Conservation (phyloP, 2,888 invertebrate genomes). For the Meiosimyza decipiens region DNA sequence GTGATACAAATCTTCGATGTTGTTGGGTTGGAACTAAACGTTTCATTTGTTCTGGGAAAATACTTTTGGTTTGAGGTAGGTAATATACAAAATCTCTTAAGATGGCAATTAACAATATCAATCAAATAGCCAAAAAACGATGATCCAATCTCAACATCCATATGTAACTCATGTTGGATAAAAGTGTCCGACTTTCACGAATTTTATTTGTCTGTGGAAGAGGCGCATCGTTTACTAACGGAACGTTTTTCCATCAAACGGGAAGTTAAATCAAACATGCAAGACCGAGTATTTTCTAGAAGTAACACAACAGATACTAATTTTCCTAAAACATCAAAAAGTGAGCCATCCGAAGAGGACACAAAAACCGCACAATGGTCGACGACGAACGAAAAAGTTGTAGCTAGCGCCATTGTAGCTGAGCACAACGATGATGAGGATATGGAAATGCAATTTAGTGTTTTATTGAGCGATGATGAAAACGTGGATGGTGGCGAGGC, state of each 20-base stretch:
- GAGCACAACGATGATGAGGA: conserved; percentile 31
- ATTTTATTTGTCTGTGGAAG: conserved; percentile 43
- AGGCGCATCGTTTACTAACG: conserved; percentile 52
- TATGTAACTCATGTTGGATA: conserved; percentile 52
- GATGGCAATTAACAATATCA: neutral
- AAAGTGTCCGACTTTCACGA: conserved; percentile 43
- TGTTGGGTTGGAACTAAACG: conserved; percentile 53
- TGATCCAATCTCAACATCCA: conserved; percentile 55
- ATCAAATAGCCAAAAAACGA: neutral
- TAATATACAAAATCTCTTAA: neutral
- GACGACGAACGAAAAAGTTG: conserved; percentile 15
- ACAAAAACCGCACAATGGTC: neutral
- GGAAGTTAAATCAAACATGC: conserved; percentile 30
- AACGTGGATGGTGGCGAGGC: neutral
- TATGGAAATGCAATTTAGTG: conserved; percentile 26
- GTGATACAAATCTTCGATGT: conserved; percentile 60
- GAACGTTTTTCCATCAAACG: conserved; percentile 54
- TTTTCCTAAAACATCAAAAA: neutral
- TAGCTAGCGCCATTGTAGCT: conserved; percentile 35
- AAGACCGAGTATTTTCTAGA: neutral
- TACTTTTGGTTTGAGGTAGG: conserved; percentile 66
- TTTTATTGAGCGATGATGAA: conserved; percentile 7
- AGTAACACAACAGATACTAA: neutral
- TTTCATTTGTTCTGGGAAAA: conserved; percentile 57
- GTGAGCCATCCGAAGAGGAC: conserved; percentile 5